Conservation (phyloP, 1,140 invertebrate species). For the Cryptotermes secundus region DNA sequence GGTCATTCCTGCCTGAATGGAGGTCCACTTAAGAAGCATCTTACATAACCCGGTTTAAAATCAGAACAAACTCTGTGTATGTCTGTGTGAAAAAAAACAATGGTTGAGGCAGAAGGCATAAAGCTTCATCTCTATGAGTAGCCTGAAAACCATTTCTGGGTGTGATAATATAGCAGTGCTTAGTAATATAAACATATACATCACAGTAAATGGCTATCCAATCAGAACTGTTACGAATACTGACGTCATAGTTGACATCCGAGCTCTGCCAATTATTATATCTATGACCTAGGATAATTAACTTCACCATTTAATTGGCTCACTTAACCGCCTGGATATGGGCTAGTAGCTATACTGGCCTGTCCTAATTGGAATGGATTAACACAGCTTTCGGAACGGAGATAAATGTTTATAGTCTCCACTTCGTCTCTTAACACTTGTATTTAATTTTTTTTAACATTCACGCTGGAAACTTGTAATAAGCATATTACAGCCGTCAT, state of each 20-base stretch:
- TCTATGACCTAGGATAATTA: slow-evolving; percentile 6
- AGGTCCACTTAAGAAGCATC: too few relatives aligned
- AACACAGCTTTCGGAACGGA: background rate
- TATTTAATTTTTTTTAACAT: background rate
- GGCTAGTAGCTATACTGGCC: background rate
- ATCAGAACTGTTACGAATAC: background rate
- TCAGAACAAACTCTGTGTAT: too few relatives aligned
- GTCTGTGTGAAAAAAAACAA: too few relatives aligned
- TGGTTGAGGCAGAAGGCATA: too few relatives aligned
- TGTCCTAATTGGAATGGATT: background rate
- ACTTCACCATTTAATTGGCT: background rate
- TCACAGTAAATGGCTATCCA: background rate
- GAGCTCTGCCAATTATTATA: background rate
- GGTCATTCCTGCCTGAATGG: too few relatives aligned
- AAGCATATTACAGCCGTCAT: background rate
- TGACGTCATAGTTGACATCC: background rate
- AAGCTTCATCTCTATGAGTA: too few relatives aligned
- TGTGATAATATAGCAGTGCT: too few relatives aligned
- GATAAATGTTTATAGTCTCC: background rate
- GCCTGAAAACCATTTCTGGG: background rate
- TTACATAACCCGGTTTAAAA: too few relatives aligned
- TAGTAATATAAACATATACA: too few relatives aligned
- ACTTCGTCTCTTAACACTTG: background rate
- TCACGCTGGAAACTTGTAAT: background rate
- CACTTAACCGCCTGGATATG: background rate